phyloP scores from a whole-genome alignment of 2,797 vertebrate species.

The Bradypus variegatus region DNA sequence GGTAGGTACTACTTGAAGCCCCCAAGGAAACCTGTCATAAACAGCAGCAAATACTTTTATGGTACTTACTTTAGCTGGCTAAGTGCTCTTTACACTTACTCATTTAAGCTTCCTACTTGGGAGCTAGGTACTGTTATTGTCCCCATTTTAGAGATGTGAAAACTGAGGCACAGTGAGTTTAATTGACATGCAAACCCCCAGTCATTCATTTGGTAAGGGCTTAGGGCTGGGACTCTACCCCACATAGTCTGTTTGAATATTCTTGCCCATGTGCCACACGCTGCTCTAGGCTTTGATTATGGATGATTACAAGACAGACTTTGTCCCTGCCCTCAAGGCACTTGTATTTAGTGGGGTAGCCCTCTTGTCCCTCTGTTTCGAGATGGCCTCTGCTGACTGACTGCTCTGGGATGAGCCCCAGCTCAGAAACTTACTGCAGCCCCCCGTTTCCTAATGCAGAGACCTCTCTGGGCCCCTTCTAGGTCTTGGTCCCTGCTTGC shows the following conservation, averaged over 20 bases:
- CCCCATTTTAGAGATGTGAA: not conserved
- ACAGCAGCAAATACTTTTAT: not conserved
- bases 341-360: not conserved
- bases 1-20: not conserved
- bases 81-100: not conserved
- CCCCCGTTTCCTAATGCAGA: not conserved
- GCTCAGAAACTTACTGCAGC: not conserved
- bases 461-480: not conserved
- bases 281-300: not conserved
- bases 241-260: not conserved
- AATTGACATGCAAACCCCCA: rapidly evolving
- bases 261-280: too few relatives aligned
- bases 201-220: not conserved
- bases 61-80: not conserved
- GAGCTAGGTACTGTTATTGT: not conserved
- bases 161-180: not conserved
- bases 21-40: not conserved
- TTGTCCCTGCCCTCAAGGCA: not conserved
- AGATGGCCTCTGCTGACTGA: not conserved
- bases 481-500: not conserved
- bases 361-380: not conserved
- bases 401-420: not conserved
- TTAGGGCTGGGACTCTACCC: not conserved
- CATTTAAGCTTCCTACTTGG: not conserved
- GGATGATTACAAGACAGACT: not conserved